Evolutionary conservation across 2,888 invertebrate species (phyloP), one percentile per base, ranked within the genome.

Genomic region (Eristalis intricaria): DNA sequence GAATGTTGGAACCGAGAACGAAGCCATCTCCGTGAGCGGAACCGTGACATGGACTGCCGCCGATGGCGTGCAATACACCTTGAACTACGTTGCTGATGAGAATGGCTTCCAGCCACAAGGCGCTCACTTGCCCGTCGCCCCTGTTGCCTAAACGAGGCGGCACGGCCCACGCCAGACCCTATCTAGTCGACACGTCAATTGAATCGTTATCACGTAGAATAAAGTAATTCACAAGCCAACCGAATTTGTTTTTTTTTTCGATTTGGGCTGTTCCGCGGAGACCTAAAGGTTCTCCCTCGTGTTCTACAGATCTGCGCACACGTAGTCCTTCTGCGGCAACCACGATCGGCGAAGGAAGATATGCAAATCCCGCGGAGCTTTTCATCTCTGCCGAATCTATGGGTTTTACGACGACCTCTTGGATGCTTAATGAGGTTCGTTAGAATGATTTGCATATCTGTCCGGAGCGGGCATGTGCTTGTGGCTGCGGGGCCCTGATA

Each of bases 41-140:
- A 92, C 93, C 2, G 94, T 94, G 90, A 90, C 93, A 7, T 94
- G 94, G 94, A 92, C 94, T 0, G 94, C 93, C 29, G 94, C 94
- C 22, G 94, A 95, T 89, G 94, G 94, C 1, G 93, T 94, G 22
- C 91, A 91, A 0, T 95, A 95, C 90, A 94, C 93, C 15, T 94
- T 96, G 80, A 94, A 89, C 63, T 91, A 90, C 87, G 29, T 91
- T 83, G 91, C 91, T 40, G 90, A 91, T 78, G 90, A 91, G 79
- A 90, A 91, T 73, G 90, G 90, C 35, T 92, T 91, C 90, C 91
- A 91, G 88, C 90, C 92, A 19, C 90, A 90, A 89, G 90, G 90
- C 38, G 90, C 90, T 73, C 91, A 91, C 89, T 89, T 91, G 76
- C 91, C 91, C 66, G 83, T 83, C 82, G 81, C 75, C 91, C 75